Percentiles rank a stretch among this genome's conserved stretches.
These are phyloP conservation scores for Aspiorhynchus laticeps DNA, from an alignment of 2,113 vertebrate species.

Conservation along the genomic window DNA sequence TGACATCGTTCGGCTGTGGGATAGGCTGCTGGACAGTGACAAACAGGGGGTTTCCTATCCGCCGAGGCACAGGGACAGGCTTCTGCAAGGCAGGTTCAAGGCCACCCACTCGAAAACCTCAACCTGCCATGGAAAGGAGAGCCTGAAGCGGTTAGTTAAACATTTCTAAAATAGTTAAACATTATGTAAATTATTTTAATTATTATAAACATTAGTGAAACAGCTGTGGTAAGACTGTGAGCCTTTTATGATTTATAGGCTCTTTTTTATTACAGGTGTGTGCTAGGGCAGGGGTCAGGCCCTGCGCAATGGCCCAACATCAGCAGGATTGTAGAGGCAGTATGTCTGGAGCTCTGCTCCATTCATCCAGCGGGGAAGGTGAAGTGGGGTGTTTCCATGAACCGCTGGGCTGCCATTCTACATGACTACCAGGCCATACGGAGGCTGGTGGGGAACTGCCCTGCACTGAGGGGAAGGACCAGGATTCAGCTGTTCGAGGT, in stretches of 20 bases:
- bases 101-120: background rate
- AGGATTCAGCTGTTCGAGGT: background rate
- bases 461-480: background rate
- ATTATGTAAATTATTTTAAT: background rate
- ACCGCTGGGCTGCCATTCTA: background rate
- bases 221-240: background rate
- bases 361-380: background rate
- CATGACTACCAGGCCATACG: background rate
- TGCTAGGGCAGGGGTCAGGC: background rate
- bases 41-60: conserved; percentile 11
- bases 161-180: background rate
- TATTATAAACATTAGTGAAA: background rate
- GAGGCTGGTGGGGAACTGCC: background rate
- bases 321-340: background rate
- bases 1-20: background rate
- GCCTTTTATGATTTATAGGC: background rate
- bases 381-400: background rate
- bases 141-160: background rate
- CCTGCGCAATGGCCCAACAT: background rate
- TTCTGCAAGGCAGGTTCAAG: background rate
- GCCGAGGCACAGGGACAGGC: background rate
- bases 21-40: background rate
- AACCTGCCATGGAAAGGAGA: background rate
- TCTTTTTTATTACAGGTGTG: background rate
- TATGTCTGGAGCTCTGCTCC: background rate